A percentile compares a stretch with the other conserved stretches of the same genome.
These are phyloP conservation scores for Calidris pugnax DNA, from an alignment of 2,113 vertebrate species.

Conservation along the genomic window DNA sequence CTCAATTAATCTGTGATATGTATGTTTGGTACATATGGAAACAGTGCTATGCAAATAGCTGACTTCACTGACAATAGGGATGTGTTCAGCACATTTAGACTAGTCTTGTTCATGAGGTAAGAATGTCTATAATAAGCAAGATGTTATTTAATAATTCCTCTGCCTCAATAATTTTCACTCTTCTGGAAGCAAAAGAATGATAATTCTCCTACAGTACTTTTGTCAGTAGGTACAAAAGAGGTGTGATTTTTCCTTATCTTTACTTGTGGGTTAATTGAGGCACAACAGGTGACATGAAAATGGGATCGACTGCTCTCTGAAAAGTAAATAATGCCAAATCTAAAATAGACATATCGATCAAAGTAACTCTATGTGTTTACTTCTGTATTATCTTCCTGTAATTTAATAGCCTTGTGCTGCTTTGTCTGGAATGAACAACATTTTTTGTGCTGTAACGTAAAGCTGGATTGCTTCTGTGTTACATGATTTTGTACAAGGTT, in stretches of 20 bases:
- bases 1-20: neutral
- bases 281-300: neutral
- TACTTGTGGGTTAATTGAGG: neutral
- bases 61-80: accelerated
- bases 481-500: neutral
- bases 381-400: neutral
- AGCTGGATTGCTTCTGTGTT: neutral
- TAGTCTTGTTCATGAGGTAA: neutral
- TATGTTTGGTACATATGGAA: neutral
- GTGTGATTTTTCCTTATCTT: neutral
- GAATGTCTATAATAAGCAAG: neutral
- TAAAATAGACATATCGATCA: neutral
- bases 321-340: neutral
- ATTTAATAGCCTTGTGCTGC: neutral
- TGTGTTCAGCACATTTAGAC: neutral
- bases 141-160: neutral
- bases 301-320: neutral
- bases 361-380: neutral
- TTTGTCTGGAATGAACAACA: neutral
- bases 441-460: neutral
- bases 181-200: neutral
- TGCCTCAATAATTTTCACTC: neutral
- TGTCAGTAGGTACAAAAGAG: neutral
- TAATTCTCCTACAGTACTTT: neutral
- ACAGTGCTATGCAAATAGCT: neutral